Evolutionary conservation across 2,888 invertebrate genomes (phyloP), one percentile per base, ranked within the genome.

Genomic region (Dynastes maya): DNA sequence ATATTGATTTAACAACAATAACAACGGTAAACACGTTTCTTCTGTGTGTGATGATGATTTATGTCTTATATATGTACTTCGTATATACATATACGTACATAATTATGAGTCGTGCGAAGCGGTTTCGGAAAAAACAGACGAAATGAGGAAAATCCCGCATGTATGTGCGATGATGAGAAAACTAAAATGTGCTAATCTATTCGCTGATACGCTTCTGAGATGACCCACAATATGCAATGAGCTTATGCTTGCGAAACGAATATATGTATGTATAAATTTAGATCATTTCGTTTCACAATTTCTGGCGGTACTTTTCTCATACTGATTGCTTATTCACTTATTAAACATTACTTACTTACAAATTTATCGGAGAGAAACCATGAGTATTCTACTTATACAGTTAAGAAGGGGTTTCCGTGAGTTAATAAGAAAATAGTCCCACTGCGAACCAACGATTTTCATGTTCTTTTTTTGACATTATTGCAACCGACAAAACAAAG

Each of bases 121-220:
- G 72, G 72, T 72, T 72, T 72, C 72, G 72, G 72, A 72, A 72
- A 72, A 72, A 58, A 72, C 72, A 9, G 37, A 22, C 72, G n/a
- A 29, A 58, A 40, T 37, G 8, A 72, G 72, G 72, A 72, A 72
- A 72, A 72, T 72, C 72, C 72, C 72, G 68, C 29, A 6, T 29
- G n/a, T 32, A 32, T 63, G 63, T 45, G 45, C 22, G 32, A 45
- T 58, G 72, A 58, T 40, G 72, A 72, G 58, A 72, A 72, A 72
- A 58, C n/a, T 51, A 51, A 65, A 65, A 67, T 51, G 49, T 68
- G 40, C 40, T 58, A 29, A 40, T 40, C 9, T 40, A 72, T 58
- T 61, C 58, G 58, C 37, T 58, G 58, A 72, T 72, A 55, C n/a
- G 37, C 8, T 72, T 72, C 55, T 40, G 40, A 40, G 72, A 72